Conservation (phyloP, 2,888 invertebrate genomes). For the Crematogaster levior region DNA sequence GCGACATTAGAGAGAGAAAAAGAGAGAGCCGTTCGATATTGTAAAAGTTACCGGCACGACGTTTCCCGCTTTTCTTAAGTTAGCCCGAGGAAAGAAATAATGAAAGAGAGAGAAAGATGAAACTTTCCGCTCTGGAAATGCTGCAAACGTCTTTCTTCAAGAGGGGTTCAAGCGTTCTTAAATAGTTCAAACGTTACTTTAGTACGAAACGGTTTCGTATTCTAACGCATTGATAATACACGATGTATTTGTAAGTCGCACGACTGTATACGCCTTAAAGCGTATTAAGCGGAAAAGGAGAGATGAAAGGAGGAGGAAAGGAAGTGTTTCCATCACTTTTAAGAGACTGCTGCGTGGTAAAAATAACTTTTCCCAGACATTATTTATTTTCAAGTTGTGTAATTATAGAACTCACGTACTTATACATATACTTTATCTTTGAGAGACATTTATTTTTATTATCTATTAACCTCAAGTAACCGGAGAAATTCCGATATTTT, state of each 20-base stretch:
- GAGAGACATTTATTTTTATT: conserved; percentile 24
- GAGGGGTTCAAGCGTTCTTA: conserved; percentile 1
- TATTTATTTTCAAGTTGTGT: conserved; percentile 30
- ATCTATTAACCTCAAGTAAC: background rate
- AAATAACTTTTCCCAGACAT: conserved; percentile 28
- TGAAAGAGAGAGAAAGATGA: background rate
- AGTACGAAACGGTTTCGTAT: background rate
- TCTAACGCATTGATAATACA: background rate
- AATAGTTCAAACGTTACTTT: conserved; percentile 9
- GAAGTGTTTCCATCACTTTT: background rate
- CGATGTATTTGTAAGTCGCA: background rate
- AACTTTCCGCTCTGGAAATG: background rate
- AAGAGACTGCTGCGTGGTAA: background rate
- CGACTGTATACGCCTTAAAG: background rate
- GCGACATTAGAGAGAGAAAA: background rate
- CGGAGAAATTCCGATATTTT: background rate
- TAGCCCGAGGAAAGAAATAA: background rate
- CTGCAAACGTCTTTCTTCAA: background rate
- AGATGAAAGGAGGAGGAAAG: background rate
- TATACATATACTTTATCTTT: conserved; percentile 5
- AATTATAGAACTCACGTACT: conserved; percentile 2
- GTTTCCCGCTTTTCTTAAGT: conserved; percentile 19
- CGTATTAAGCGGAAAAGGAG: background rate
- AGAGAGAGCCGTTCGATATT: conserved; percentile 14
- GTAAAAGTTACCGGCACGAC: background rate